Percentiles rank a stretch among this genome's conserved stretches.
Evolutionary conservation across 2,113 vertebrate species (phyloP).

Genomic region (Australoheros scitulus): DNA sequence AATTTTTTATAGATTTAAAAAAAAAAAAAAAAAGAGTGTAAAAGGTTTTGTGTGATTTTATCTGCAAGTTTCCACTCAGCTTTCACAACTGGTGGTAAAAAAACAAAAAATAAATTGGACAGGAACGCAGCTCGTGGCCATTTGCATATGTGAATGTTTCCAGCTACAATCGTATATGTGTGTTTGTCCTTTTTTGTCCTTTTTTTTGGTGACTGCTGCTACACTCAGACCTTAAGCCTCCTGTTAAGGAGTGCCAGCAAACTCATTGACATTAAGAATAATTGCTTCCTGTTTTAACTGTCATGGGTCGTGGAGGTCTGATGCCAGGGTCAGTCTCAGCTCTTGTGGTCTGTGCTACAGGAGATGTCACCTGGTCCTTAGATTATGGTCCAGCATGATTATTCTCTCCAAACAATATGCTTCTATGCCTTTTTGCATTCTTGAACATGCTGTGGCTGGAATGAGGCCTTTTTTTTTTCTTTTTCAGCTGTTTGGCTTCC

Average conservation of each 20-base stretch:
- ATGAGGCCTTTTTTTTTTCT: neutral
- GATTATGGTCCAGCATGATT: conserved; percentile 2
- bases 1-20: neutral
- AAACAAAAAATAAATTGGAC: neutral
- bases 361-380: conserved; percentile 42
- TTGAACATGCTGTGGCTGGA: conserved; percentile 27
- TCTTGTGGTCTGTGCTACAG: conserved; percentile 31
- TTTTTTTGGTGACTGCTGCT: conserved; percentile 8
- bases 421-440: conserved; percentile 33
- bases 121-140: neutral
- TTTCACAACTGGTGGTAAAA: neutral
- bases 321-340: conserved; percentile 60
- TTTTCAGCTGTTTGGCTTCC: conserved; percentile 28
- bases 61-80: neutral
- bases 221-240: neutral
- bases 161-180: neutral
- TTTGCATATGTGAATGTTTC: neutral
- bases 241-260: conserved; percentile 20
- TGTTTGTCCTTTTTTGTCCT: neutral
- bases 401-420: conserved; percentile 22
- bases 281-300: conserved; percentile 63
- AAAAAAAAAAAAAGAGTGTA: neutral
- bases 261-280: conserved; percentile 29
- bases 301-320: conserved; percentile 39
- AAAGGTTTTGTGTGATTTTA: neutral